Percentiles rank a stretch among this genome's conserved stretches.
These are phyloP conservation scores for Dipodomys spectabilis DNA, from an alignment of 2,113 vertebrate genomes.

Conservation along the genomic window DNA sequence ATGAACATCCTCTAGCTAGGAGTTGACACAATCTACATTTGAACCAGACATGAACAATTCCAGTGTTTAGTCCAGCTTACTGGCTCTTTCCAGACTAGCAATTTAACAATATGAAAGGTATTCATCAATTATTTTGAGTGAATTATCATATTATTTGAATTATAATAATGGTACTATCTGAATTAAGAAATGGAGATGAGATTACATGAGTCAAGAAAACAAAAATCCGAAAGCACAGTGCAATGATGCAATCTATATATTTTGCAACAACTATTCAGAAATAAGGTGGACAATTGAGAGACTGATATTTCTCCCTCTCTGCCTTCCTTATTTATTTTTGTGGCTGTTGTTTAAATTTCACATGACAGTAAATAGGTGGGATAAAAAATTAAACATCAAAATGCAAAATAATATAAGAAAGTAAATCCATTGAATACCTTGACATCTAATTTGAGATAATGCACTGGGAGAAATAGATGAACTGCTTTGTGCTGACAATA, in stretches of 20 bases:
- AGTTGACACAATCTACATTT: not conserved
- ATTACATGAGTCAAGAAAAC: conserved; percentile 29
- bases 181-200: conserved; percentile 32
- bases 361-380: conserved; percentile 72
- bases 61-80: not conserved
- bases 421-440: conserved; percentile 73
- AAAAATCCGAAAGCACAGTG: conserved; percentile 20
- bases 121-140: not conserved
- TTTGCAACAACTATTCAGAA: not conserved
- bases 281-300: not conserved
- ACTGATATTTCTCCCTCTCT: not conserved
- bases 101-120: conserved; percentile 9
- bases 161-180: not conserved
- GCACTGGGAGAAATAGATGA: conserved; percentile 74
- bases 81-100: conserved; percentile 2
- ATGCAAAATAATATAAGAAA: conserved; percentile 68
- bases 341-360: conserved; percentile 44
- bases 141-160: not conserved
- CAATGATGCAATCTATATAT: not conserved
- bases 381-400: conserved; percentile 80
- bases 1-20: not conserved
- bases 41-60: not conserved
- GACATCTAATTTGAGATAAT: conserved; percentile 76
- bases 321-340: not conserved
- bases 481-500: conserved; percentile 79